These are phyloP conservation scores for Polietes domitor DNA, from an alignment of 2,888 invertebrate genomes.

Conservation along the genomic window DNA sequence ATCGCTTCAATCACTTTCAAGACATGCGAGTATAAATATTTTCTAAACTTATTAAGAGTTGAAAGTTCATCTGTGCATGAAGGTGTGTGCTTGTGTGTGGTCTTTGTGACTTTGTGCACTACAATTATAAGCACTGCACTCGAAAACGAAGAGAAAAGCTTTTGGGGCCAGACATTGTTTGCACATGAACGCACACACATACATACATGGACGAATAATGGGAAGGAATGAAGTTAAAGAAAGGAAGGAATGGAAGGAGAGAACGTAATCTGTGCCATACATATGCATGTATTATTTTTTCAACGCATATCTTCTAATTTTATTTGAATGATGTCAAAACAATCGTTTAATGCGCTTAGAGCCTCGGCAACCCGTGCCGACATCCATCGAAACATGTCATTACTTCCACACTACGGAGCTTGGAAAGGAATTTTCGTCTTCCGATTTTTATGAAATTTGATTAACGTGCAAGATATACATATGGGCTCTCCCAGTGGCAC, in stretches of 20 bases:
- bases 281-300: no score
- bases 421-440: no score
- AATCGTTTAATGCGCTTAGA: no score
- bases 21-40: not conserved
- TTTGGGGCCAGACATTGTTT: constrained; percentile 45
- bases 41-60: constrained; percentile 4
- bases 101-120: constrained; percentile 10
- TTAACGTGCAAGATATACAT: no score
- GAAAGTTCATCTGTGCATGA: not conserved
- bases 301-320: no score
- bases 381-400: no score
- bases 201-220: constrained; percentile 2
- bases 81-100: not conserved
- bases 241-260: constrained; percentile 4
- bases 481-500: no score
- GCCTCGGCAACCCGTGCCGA: no score
- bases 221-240: constrained; percentile 6
- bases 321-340: no score
- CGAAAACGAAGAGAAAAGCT: constrained; percentile 19
- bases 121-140: constrained; percentile 27
- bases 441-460: no score
- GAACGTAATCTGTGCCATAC: constrained; percentile 45
- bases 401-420: no score
- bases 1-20: not conserved
- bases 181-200: not conserved